Base-by-base conservation (phyloP, 2,888 invertebrate species). In the Amphimallon solstitiale region DNA sequence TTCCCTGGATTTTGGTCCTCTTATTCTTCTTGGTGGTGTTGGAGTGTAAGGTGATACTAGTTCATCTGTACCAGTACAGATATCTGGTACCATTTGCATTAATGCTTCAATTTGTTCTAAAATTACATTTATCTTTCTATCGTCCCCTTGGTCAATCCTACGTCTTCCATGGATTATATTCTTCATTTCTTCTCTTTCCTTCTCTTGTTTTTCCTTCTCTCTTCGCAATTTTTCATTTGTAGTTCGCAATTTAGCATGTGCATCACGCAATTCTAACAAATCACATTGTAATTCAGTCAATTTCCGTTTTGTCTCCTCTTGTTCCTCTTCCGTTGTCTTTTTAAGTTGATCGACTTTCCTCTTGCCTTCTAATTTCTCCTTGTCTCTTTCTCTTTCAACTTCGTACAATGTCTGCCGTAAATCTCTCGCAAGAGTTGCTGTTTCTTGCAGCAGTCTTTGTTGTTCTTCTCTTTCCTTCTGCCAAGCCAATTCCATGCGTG, bases 381-480 rank as follows among this genome's bases (percentile, higher is more conserved):
- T 93, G 77, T 95, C 95, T 71, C 94, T 86, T 84, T 95, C 95
- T 67, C 94, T 87, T 83, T 95, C 95, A 72, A 95, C 92, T 86
- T 94, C 94, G 76, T 93, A 93, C 34, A 95, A 85, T 0, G 95
- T 95, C 81, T 94, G 95, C 10, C 94, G 85, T 51, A 96, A 83
- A 80, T 96, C 96, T 67, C 94, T 85, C 0, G 95, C 95, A 67
- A 96, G 85, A 0, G 94, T 95, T 38, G 94, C 93, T 0, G 95
- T 94, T 84, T 96, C 96, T 79, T 94, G 94, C 29, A 96, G 83
- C 38, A 96, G 82, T n/a, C 95, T 85, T 73, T 95, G 95, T 76
- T 95, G 94, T 76, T 96, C 95, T 79, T 95, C 94, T 17, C 96
- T 86, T 81, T 96, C 96, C 79, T 95, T 96, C 77, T 95, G 95